Conservation (phyloP, 2,888 invertebrate genomes). For the Eupithecia centaureata region DNA sequence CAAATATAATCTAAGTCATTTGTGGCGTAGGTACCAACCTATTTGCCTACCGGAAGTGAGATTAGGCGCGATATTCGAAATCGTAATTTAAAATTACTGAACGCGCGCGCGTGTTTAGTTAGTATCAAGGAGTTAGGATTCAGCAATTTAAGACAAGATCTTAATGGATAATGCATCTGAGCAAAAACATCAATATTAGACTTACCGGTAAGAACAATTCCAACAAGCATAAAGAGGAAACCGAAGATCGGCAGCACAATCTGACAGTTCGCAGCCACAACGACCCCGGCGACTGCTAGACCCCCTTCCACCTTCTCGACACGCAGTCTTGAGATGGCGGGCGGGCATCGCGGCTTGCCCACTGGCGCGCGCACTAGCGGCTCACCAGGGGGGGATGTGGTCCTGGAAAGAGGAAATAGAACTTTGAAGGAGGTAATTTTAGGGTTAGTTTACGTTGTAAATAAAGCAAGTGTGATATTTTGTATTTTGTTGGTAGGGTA, state of each 20-base stretch:
- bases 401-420: constrained; percentile 60
- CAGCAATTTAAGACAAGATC: background rate
- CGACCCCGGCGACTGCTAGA: constrained; percentile 89
- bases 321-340: constrained; percentile 87
- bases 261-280: constrained; percentile 90
- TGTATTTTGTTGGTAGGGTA: too few species aligned
- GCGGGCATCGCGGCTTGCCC: constrained; percentile 84
- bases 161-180: background rate
- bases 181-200: background rate
- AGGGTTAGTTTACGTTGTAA: background rate
- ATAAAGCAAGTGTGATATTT: too few species aligned
- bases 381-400: constrained; percentile 82
- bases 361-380: constrained; percentile 83
- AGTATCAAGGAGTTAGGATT: too few species aligned
- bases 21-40: background rate
- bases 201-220: constrained; percentile 89
- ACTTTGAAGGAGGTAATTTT: background rate
- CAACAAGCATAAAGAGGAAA: constrained; percentile 89
- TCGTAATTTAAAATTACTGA: background rate
- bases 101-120: too few species aligned
- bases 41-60: constrained; percentile 21
- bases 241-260: constrained; percentile 90
- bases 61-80: constrained; percentile 16
- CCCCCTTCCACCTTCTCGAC: constrained; percentile 91
- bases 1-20: too few species aligned